Evolutionary conservation across 2,797 vertebrate species (phyloP).

Genomic region (Argyrosomus regius): DNA sequence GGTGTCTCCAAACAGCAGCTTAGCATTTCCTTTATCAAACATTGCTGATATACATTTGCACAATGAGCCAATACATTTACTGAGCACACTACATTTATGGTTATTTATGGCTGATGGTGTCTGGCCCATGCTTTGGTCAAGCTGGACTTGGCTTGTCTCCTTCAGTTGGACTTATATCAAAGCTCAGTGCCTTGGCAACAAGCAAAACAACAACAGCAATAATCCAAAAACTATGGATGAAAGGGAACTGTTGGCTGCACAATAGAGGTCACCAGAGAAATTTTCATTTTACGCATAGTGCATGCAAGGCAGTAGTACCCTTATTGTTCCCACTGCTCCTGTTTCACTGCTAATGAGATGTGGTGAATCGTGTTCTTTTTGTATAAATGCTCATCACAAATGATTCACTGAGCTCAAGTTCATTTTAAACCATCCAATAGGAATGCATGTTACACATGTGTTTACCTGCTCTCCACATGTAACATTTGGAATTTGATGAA

Average conservation of each 20-base stretch:
- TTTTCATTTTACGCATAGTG: neutral
- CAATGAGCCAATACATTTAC: neutral
- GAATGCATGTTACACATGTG: neutral
- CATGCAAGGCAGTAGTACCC: neutral
- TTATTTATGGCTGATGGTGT: neutral
- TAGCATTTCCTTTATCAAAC: neutral
- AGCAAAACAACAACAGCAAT: neutral
- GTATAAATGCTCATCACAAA: neutral
- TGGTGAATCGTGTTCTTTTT: neutral
- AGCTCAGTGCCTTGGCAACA: neutral
- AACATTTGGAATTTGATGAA: neutral
- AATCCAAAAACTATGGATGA: neutral
- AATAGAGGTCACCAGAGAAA: conserved; percentile 1
- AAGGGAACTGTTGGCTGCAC: neutral
- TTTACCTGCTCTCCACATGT: neutral
- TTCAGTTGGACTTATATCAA: conserved; percentile 2
- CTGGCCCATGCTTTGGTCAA: neutral
- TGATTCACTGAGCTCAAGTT: neutral
- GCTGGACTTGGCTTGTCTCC: neutral
- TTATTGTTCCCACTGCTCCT: neutral
- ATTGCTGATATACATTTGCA: neutral
- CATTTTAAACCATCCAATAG: neutral
- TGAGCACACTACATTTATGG: neutral
- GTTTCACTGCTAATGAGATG: neutral
- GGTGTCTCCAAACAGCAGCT: neutral